Evolutionary conservation across 2,888 invertebrate species (phyloP), one percentile per base, ranked within the genome.

Genomic region (Augiades crinisus): DNA sequence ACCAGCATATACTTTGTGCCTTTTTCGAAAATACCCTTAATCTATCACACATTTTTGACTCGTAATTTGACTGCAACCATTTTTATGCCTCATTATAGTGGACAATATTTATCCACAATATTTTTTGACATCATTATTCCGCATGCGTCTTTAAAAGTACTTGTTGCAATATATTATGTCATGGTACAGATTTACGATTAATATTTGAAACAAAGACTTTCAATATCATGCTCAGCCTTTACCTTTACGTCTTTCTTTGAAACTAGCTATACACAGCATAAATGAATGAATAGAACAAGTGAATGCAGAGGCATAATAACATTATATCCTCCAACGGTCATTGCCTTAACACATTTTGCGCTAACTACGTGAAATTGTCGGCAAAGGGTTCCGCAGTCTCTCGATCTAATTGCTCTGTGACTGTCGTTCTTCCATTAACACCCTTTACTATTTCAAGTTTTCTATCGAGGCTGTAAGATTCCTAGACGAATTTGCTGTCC

Each of bases 401-500:
- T 70, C 75, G 75, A 78, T 84, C 80, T 85, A 85, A 85, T 85
- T 84, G 84, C 75, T 79, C 67, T 81, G 82, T 82, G 83, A 82
- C 82, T 80, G 69, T 76, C 72, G 69, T 53, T 70, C 71, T 69
- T 79, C 82, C 83, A 83, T 84, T 84, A 82, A 67, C 72, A 69
- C 64, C 71, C 61, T 53, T 55, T 59, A 79, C 72, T 55, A 62
- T 44, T 33, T 4, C 37, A 22, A 2, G 5, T 16, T 21, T 33
- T 1, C 13, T 1, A 5, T 7, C 17, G 27, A 16, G 4, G 19
- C 4, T 27, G 2, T n/a, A n/a, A n/a, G n/a, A n/a, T n/a, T n/a
- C n/a, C n/a, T 17, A 17, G 10, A 27, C 0, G 3, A 2, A 17
- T 17, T 14, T 17, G 24, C 12, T 27, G 1, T 37, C 10, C 46